phyloP scores from a whole-genome alignment of 2,113 vertebrate genomes.

The Notarius lentiginosus region DNA sequence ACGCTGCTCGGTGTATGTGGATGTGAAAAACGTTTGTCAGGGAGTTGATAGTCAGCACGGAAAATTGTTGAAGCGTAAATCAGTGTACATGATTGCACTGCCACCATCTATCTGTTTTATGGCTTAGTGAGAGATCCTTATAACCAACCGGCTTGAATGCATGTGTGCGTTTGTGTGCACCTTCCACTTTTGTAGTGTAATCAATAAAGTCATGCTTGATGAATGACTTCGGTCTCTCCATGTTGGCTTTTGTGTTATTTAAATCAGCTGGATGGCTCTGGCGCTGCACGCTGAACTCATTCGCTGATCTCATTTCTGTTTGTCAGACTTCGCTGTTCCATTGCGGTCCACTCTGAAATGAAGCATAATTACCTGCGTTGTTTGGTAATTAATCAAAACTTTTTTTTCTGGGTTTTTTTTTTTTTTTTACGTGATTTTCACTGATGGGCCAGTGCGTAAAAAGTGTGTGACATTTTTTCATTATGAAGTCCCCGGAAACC shows the following conservation, averaged over 20 bases:
- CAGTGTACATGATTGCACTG: slow-evolving; percentile 47
- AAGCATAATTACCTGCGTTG: slow-evolving; percentile 37
- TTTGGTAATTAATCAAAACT: slow-evolving; percentile 41
- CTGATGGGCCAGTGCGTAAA: slow-evolving; percentile 4
- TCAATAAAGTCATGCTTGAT: slow-evolving; percentile 28
- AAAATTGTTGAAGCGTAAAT: slow-evolving; percentile 31
- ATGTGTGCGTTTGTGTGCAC: slow-evolving; percentile 16
- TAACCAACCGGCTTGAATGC: slow-evolving; percentile 6
- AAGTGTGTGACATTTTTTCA: not conserved
- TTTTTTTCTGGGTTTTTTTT: slow-evolving; percentile 9
- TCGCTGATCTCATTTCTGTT: slow-evolving; percentile 20
- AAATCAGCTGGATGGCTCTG: slow-evolving; percentile 10
- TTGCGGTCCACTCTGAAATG: slow-evolving; percentile 10
- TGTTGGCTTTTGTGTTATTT: slow-evolving; percentile 23
- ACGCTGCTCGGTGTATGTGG: not conserved
- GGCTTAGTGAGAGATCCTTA: slow-evolving; percentile 15
- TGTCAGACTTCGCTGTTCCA: slow-evolving; percentile 24
- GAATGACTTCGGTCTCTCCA: slow-evolving; percentile 16
- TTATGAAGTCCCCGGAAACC: not conserved
- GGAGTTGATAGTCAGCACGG: slow-evolving; percentile 32
- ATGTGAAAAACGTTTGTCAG: slow-evolving; percentile 10
- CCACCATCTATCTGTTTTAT: slow-evolving; percentile 43
- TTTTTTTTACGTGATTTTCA: not conserved
- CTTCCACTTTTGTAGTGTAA: not conserved
- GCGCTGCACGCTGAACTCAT: not conserved